Base-by-base conservation (phyloP, 92 coral and sea anemone species). In the Parazoanthus atlanticus region DNA sequence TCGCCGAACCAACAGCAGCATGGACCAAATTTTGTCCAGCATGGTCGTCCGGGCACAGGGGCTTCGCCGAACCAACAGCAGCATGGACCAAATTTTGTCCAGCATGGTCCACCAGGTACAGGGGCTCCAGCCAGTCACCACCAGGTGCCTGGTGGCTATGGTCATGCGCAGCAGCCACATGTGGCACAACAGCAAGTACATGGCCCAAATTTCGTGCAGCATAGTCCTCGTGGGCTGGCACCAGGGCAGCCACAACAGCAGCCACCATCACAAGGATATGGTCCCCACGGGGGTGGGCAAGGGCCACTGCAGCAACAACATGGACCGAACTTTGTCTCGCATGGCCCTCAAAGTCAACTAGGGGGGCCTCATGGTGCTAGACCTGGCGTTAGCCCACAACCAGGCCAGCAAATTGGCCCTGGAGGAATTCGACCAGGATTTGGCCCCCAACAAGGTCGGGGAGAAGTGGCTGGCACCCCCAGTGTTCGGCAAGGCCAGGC, bases 261-360 rank as follows among this genome's bases (percentile, higher is more conserved):
- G 29, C 74, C 17, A 10, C 61, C 56, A 16, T 67, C 30, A 13
- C 86, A 36, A 7, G 92, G 94, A 33, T 89, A 85, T 49, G 86
- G 83, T 72, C 89, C 95, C 29, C 95, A 93, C 29, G 95, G 93
- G 69, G 94, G 74, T 21, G 91, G 94, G 34, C 94, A 94, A 21
- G 90, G 89, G 13, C 41, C 88, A 30, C 6, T 86, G 29, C 91
- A 85, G 65, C 88, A 85, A 36, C 93, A 91, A 70, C 91, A 86
- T 41, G 78, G 93, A 58, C 91, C 89, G 47, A 88, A 80, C 34
- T 91, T 78, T 84, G 93, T 88, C n/a, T 69, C 74, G 32, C 90
- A 75, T 16, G 93, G 77, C 31, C 77, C 86, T 3, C 85, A 64
- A 69, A 74, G 76, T 36, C 86, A 82, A 5, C 34, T 5, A 67